Conservation (phyloP, 2,797 vertebrate genomes). For the Fratercula arctica region DNA sequence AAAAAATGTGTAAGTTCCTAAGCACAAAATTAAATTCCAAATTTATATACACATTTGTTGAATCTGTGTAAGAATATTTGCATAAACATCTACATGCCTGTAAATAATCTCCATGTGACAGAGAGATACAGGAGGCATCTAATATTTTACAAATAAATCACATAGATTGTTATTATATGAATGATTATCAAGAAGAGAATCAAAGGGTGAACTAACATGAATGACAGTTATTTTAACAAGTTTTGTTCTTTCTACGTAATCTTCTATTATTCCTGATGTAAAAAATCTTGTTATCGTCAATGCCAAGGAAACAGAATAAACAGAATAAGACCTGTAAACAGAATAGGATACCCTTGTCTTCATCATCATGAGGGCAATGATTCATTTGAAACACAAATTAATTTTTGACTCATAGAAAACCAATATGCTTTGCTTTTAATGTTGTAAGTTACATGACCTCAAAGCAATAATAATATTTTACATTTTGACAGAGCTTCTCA, state of each 20-base stretch:
- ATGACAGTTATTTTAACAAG: neutral
- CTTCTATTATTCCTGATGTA: neutral
- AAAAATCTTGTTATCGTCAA: neutral
- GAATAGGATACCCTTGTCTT: neutral
- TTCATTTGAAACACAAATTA: neutral
- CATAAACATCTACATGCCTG: neutral
- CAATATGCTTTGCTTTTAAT: neutral
- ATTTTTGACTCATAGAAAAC: slow-evolving; percentile 15
- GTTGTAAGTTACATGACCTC: neutral
- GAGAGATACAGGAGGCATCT: neutral
- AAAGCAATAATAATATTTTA: neutral
- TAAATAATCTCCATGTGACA: neutral
- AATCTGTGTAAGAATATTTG: neutral
- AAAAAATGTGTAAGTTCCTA: neutral
- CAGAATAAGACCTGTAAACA: neutral
- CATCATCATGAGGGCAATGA: neutral
- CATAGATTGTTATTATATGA: neutral
- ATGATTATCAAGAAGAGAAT: neutral
- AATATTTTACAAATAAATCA: neutral
- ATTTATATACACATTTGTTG: neutral
- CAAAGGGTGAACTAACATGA: neutral
- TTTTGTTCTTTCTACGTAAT: neutral
- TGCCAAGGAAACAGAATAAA: neutral
- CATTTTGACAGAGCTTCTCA: neutral
- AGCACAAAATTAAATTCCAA: neutral